Evolutionary conservation across 2,113 vertebrate genomes (phyloP).

Genomic region (Sinocyclocheilus grahami): DNA sequence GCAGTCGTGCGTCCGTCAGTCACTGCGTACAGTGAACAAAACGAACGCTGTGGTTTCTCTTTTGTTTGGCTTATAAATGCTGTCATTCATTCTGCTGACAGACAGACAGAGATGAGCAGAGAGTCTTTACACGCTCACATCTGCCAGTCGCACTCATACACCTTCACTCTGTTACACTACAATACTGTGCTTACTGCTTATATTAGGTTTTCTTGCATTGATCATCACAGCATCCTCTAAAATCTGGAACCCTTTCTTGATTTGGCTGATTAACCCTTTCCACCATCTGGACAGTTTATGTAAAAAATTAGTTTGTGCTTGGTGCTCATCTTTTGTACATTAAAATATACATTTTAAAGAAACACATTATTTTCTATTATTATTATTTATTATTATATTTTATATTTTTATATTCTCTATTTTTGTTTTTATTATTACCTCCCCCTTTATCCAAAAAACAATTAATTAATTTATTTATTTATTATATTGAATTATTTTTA

Average conservation of each 20-base stretch:
- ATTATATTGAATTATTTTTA: too few species aligned
- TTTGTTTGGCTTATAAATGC: constrained; percentile 14
- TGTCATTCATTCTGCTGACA: constrained; percentile 1
- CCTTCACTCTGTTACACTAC: not conserved
- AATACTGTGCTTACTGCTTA: not conserved
- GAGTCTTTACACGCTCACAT: not conserved
- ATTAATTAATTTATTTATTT: too few species aligned
- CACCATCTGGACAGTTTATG: not conserved
- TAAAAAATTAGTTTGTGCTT: not conserved
- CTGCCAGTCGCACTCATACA: not conserved
- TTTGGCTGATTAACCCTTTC: not conserved
- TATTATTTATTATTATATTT: too few species aligned
- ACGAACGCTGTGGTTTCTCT: not conserved
- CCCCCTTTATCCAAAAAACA: too few species aligned
- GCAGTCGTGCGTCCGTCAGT: not conserved
- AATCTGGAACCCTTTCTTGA: not conserved
- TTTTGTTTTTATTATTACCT: too few species aligned
- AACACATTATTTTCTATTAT: too few species aligned
- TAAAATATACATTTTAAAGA: too few species aligned
- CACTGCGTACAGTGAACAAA: not conserved
- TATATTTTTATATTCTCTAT: too few species aligned
- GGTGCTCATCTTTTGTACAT: too few species aligned
- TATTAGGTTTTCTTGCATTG: not conserved
- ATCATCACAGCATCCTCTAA: not conserved
- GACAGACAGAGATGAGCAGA: not conserved